Conservation (phyloP, 2,888 invertebrate species). For the Dryobotodes eremita region DNA sequence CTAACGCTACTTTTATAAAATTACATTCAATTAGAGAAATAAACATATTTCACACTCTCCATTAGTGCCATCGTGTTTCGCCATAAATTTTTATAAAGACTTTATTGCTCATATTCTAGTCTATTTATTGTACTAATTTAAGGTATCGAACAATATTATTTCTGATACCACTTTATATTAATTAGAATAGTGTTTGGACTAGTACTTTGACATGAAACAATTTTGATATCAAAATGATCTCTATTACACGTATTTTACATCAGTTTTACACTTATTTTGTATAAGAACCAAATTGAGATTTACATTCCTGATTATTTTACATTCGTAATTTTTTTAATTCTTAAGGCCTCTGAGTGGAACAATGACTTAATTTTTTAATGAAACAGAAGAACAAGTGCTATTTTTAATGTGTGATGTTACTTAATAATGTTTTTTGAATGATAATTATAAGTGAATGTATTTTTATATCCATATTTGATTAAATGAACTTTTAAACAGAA, state of each 20-base stretch:
- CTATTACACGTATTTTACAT: constrained; percentile 70
- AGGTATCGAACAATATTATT: constrained; percentile 59
- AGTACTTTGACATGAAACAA: constrained; percentile 62
- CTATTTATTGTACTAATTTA: constrained; percentile 80
- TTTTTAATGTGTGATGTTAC: constrained; percentile 76
- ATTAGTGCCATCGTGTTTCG: constrained; percentile 85
- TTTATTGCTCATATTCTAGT: constrained; percentile 90
- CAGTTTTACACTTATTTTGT: constrained; percentile 67
- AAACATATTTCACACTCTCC: constrained; percentile 64
- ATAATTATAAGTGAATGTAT: constrained; percentile 75
- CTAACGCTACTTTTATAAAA: constrained; percentile 66
- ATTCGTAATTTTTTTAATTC: constrained; percentile 62
- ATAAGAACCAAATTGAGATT: constrained; percentile 76
- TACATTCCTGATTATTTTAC: constrained; percentile 79
- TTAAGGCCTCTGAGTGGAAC: constrained; percentile 57
- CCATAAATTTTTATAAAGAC: constrained; percentile 84
- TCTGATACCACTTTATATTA: constrained; percentile 60
- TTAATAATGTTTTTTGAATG: constrained; percentile 73
- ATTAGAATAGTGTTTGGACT: constrained; percentile 62
- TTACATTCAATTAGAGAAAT: constrained; percentile 56
- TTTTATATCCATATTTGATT: constrained; percentile 79
- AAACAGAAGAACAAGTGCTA: constrained; percentile 64
- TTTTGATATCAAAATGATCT: constrained; percentile 74
- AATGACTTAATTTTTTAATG: constrained; percentile 52
- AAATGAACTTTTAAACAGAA: constrained; percentile 70